phyloP scores from a whole-genome alignment of 2,113 vertebrate genomes.

The Emberiza fucata region DNA sequence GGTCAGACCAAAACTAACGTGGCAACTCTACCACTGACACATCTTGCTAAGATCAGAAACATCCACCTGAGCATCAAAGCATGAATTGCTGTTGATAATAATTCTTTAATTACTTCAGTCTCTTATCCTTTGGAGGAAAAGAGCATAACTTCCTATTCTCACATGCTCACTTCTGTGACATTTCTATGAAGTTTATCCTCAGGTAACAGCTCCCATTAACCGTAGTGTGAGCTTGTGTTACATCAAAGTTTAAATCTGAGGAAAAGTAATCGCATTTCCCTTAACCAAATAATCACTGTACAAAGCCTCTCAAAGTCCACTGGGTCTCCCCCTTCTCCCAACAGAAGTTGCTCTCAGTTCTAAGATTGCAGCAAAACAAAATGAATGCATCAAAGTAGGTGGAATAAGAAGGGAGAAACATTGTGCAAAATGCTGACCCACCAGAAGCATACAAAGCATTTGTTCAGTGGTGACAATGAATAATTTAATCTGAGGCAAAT shows the following conservation, averaged over 20 bases:
- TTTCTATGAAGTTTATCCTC: neutral
- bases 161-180: neutral
- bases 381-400: slow-evolving; percentile 54
- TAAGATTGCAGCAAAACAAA: neutral
- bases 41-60: neutral
- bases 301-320: neutral
- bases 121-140: neutral
- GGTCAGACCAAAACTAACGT: neutral
- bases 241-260: neutral
- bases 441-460: slow-evolving; percentile 13
- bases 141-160: neutral
- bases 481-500: slow-evolving; percentile 34
- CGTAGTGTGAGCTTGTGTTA: fast-evolving
- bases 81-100: neutral
- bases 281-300: neutral
- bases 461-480: slow-evolving; percentile 26
- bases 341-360: neutral
- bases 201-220: neutral
- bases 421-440: slow-evolving; percentile 16
- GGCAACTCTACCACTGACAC: fast-evolving
- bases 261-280: neutral
- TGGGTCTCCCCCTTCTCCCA: neutral
- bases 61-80: neutral
- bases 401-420: slow-evolving; percentile 24
- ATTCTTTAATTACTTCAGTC: neutral